Base-by-base conservation (phyloP, 2,888 invertebrate species). In the Entomobrya proxima region DNA sequence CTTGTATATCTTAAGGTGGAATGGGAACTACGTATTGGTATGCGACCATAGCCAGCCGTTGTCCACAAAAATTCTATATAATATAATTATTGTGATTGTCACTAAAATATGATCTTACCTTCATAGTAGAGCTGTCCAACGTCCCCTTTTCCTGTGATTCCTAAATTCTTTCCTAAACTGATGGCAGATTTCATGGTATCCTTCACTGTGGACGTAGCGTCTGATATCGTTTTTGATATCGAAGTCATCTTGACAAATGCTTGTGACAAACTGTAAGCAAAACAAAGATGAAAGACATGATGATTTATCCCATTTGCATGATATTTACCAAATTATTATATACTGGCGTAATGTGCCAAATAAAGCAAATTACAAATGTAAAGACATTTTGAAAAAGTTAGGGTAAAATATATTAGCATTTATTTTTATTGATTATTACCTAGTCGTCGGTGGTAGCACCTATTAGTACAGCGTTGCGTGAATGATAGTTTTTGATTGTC, bases 161-260 rank as follows among this genome's bases (percentile, higher is more conserved):
- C 88, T n/a, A 89, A 89, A 72, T 84, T 89, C 44, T 87, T 89
- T 13, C 89, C 89, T 87, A 88, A 85, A 77, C 72, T 90, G 52
- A 90, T 75, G 44, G 90, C 90, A 44, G 88, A 87, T 80, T 90
- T 90, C 89, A 90, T 90, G 6, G 90, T 87, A 61, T 90, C 90
- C 72, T 88, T 86, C 6, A 90, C 90, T 18, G 88, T 89, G 55
- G 87, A 85, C 24, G 90, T 89, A 1, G 90, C 90, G 69, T 90
- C 90, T 30, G 90, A 89, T 64, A 90, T 90, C 18, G 90, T 90
- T 75, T 90, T 90, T 21, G 90, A 90, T 37, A 90, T 88, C 61
- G 77, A 32, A 61, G 40, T 77, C 77, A 47, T 64, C 47, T 79
- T 61, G 67, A 50, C 18, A 35, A 32, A 72, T 37, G 18, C 15